Base-by-base conservation (phyloP, 2,113 vertebrate genomes). In the Tricholaema leucomelas region DNA sequence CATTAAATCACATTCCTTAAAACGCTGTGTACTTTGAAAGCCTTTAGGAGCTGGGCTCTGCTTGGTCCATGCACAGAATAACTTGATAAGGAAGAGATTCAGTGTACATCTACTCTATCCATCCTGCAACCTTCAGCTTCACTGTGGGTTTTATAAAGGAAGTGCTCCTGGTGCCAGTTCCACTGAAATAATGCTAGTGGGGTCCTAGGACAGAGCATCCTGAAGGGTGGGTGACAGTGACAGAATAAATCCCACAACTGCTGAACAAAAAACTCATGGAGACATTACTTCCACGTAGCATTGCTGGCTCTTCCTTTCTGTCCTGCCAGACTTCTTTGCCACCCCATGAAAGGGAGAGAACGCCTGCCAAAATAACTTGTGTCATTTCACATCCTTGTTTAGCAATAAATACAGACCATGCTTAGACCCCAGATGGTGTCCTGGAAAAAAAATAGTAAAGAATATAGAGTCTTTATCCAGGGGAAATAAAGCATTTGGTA, bases 211-310 rank as follows among this genome's bases (percentile, higher is more conserved):
- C 38, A 36, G 42, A 87, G 27, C n/a, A 30, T 46, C 59, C 18
- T 59, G 46, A 66, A 8, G 10, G 44, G 18, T 60, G 30, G 58
- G 7, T 0, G 5, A 48, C 20, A 25, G 16, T 48, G n/a, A 10
- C 23, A 30, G 13, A 46, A 17, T n/a, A 40, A 86, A 78, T 38
- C 54, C 67, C 28, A 11, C 6, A 4, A 12, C 14, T 12, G 18
- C 27, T 52, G 18, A 17, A 40, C 0, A 2, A 46, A 44, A 67
- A 79, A 79, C 13, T 4, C 20, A 17, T 23, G 25, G 24, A 27
- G 27, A 18, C 1, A 1, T 38, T 1, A 1, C 52, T 80, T 66
- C n/a, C 2, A 1, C 24, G 18, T 46, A 9, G 33, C 1, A 0
- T 82, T 91, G 33, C 28, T 14, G 7, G 23, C 25, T 70, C 15